These are phyloP conservation scores for Thereva nobilitata DNA, from an alignment of 2,888 invertebrate genomes.

Conservation along the genomic window DNA sequence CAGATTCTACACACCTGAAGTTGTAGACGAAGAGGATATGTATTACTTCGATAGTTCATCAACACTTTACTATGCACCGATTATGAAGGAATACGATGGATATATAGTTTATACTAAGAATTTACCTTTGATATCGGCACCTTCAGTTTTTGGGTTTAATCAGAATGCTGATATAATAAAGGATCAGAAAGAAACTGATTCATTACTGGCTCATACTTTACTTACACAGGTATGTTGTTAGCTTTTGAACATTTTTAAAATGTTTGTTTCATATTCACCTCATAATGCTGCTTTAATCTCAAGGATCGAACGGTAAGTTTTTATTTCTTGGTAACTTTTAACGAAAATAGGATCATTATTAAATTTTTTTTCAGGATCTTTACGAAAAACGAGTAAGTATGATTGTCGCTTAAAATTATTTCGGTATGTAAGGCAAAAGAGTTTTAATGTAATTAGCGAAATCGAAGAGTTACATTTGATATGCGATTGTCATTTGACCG, in stretches of 20 bases:
- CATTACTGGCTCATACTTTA: conserved; percentile 73
- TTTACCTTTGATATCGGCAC: conserved; percentile 77
- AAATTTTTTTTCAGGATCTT: conserved; percentile 59
- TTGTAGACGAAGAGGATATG: conserved; percentile 64
- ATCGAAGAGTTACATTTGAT: too few species aligned
- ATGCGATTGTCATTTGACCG: too few species aligned
- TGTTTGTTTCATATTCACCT: not conserved
- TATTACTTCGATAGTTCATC: conserved; percentile 72
- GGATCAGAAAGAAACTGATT: conserved; percentile 83
- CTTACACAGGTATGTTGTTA: conserved; percentile 71
- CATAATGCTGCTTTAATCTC: not conserved
- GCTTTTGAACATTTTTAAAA: not conserved
- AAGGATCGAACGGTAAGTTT: conserved; percentile 58
- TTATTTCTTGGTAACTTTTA: conserved; percentile 1
- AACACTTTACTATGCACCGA: conserved; percentile 74
- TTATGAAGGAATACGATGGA: conserved; percentile 71
- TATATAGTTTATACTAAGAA: conserved; percentile 69
- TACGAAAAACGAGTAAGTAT: conserved; percentile 54
- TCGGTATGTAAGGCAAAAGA: too few species aligned
- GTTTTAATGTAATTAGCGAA: too few species aligned
- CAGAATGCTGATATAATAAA: conserved; percentile 91
- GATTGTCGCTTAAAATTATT: not conserved
- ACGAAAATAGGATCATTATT: conserved; percentile 42
- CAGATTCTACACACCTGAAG: conserved; percentile 75
- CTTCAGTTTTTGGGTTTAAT: conserved; percentile 90